These are phyloP conservation scores for Vesta saturnalis DNA, from an alignment of 2,888 invertebrate genomes.

Conservation along the genomic window DNA sequence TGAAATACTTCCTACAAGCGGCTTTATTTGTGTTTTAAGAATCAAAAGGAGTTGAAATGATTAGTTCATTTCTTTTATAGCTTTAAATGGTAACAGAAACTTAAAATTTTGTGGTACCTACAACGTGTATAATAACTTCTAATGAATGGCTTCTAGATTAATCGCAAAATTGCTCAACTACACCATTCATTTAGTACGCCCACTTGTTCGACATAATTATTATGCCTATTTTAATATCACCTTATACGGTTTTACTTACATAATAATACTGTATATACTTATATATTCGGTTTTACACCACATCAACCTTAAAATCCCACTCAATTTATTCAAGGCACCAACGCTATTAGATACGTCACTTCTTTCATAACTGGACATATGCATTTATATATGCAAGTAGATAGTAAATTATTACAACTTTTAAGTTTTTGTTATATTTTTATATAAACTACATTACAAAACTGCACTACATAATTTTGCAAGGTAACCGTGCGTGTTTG, in stretches of 20 bases:
- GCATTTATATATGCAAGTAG: constrained; percentile 23
- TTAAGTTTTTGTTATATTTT: too few species aligned
- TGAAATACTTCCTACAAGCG: background rate
- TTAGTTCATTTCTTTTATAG: background rate
- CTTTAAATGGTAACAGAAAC: constrained; percentile 14
- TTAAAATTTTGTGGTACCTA: constrained; percentile 16
- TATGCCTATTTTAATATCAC: constrained; percentile 46
- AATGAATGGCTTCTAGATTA: constrained; percentile 27
- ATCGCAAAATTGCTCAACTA: constrained; percentile 36
- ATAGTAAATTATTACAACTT: too few species aligned
- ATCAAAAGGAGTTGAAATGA: background rate
- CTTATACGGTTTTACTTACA: constrained; percentile 49
- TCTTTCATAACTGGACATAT: constrained; percentile 32
- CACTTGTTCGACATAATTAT: constrained; percentile 45
- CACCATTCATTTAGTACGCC: constrained; percentile 33
- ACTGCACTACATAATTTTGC: too few species aligned
- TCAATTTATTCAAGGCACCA: constrained; percentile 51
- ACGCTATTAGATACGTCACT: constrained; percentile 49
- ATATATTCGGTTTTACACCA: constrained; percentile 44
- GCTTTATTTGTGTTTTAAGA: background rate
- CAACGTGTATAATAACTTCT: constrained; percentile 1
- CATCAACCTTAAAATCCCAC: constrained; percentile 48
- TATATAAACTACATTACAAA: background rate
- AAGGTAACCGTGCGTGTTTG: too few species aligned
- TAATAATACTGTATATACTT: constrained; percentile 42